phyloP scores from a whole-genome alignment of 2,113 vertebrate genomes.

The Podarcis raffonei region DNA sequence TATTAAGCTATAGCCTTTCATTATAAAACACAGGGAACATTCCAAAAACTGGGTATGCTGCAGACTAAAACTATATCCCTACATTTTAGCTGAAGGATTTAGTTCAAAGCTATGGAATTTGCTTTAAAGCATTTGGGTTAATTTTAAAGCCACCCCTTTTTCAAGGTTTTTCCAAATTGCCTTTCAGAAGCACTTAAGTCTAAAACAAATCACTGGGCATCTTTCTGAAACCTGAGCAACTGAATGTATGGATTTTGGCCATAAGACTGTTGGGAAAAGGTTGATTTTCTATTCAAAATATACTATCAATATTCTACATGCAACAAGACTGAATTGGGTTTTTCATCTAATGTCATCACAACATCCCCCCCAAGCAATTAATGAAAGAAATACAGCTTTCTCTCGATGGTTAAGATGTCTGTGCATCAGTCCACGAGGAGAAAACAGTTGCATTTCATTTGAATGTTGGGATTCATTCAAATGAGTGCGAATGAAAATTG shows the following conservation, averaged over 20 bases:
- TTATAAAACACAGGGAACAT: not conserved
- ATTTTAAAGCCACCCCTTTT: not conserved
- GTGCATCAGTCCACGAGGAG: not conserved
- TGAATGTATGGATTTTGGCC: slow-evolving; percentile 1
- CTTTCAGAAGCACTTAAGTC: not conserved
- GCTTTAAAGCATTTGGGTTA: not conserved
- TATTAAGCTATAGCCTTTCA: not conserved
- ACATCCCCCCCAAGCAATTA: not conserved
- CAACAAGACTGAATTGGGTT: not conserved
- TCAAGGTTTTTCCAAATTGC: not conserved
- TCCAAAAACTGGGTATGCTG: rapidly evolving
- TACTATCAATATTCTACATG: not conserved
- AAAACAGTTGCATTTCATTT: not conserved
- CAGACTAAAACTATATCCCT: not conserved
- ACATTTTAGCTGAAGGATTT: not conserved
- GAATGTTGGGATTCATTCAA: no score
- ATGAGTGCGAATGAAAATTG: no score
- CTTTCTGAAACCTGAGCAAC: not conserved
- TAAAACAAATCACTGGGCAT: not conserved
- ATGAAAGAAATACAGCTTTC: no score
- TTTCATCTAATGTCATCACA: not conserved
- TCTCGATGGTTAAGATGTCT: not conserved
- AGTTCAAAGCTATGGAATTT: rapidly evolving
- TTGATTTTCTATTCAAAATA: not conserved
- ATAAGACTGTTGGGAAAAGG: not conserved